Percentiles rank a stretch among this genome's conserved stretches.
phyloP scores from a whole-genome alignment of 1,140 invertebrate genomes.

The Proctacanthus coquilletti region DNA sequence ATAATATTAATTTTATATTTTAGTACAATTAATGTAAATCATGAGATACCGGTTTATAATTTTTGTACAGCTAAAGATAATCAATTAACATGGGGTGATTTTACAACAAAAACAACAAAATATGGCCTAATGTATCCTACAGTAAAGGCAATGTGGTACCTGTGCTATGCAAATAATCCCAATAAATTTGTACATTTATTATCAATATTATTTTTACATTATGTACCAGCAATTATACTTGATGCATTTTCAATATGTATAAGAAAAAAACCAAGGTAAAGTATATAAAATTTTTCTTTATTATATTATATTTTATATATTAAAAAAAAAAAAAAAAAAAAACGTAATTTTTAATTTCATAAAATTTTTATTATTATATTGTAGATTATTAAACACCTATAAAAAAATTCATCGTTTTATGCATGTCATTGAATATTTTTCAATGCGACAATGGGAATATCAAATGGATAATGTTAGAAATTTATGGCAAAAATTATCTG shows the following conservation, averaged over 20 bases:
- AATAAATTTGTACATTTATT: slow-evolving; percentile 32
- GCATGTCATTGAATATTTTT: slow-evolving; percentile 54
- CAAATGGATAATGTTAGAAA: slow-evolving; percentile 42
- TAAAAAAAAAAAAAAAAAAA: neutral
- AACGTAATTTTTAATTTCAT: neutral
- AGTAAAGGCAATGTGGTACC: slow-evolving; percentile 38
- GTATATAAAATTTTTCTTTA: slow-evolving; percentile 10
- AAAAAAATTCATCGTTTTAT: slow-evolving; percentile 59
- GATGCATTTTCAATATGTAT: slow-evolving; percentile 41
- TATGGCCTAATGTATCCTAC: slow-evolving; percentile 36
- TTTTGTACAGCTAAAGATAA: slow-evolving; percentile 47
- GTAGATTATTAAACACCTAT: slow-evolving; percentile 49
- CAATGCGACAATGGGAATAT: slow-evolving; percentile 52
- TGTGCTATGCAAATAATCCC: slow-evolving; percentile 13
- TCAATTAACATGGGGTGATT: slow-evolving; percentile 46
- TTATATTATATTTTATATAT: neutral
- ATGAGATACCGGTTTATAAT: slow-evolving; percentile 45
- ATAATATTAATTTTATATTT: slow-evolving; percentile 2
- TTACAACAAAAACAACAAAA: slow-evolving; percentile 32
- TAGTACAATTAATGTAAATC: slow-evolving; percentile 12
- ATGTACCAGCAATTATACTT: slow-evolving; percentile 49
- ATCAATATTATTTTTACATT: slow-evolving; percentile 39
- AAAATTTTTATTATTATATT: slow-evolving; percentile 7
- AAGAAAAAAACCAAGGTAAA: slow-evolving; percentile 47
- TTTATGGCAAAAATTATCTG: slow-evolving; percentile 38